Evolutionary conservation across 2,888 invertebrate genomes (phyloP).

Genomic region (Nebria salina): DNA sequence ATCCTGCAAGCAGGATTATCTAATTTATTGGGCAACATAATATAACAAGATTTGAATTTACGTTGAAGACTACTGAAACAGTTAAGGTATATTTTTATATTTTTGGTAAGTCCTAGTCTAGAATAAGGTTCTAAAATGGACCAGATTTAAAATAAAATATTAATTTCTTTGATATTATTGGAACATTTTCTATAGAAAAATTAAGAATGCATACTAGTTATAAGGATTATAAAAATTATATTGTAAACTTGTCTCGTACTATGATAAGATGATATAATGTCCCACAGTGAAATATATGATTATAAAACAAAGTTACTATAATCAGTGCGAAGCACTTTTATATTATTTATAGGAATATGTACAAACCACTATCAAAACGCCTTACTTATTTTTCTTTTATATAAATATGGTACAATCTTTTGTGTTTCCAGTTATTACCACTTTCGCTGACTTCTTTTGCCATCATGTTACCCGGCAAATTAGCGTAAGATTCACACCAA

Average conservation of each 20-base stretch:
- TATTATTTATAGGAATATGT: no score
- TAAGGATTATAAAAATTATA: background rate
- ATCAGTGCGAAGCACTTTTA: no score
- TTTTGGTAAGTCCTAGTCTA: constrained; percentile 40
- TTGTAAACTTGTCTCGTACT: background rate
- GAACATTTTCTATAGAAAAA: background rate
- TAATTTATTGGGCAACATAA: background rate
- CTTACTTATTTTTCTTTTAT: no score
- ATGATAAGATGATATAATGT: background rate
- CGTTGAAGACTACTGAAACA: constrained; percentile 37
- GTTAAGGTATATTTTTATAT: constrained; percentile 44
- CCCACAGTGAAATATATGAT: no score
- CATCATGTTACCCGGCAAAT: no score
- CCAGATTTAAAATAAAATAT: constrained; percentile 6
- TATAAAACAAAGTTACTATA: no score
- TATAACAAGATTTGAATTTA: constrained; percentile 23
- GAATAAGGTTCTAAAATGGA: constrained; percentile 40
- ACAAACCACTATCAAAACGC: no score
- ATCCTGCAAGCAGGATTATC: background rate
- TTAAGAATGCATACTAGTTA: background rate
- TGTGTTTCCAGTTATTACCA: no score
- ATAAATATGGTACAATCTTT: no score
- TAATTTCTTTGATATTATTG: background rate
- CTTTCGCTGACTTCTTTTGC: no score
- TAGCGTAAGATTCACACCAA: no score